A percentile compares a stretch with the other conserved stretches of the same genome.
These are phyloP conservation scores for Spinibarbus caldwelli DNA, from an alignment of 2,797 vertebrate genomes.

Conservation along the genomic window DNA sequence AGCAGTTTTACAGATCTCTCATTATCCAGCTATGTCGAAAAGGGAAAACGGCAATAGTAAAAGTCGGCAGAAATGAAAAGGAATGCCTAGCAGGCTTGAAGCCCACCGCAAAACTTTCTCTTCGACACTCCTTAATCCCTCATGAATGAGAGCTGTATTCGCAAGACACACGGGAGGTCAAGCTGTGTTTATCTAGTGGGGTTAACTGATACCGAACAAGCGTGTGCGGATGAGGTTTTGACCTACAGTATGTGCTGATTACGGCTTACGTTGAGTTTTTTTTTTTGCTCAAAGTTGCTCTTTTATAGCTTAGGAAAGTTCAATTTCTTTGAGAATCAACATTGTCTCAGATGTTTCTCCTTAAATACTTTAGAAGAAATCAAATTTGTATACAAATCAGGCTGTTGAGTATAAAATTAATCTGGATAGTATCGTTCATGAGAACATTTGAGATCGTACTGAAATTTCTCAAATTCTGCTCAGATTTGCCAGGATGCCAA, in stretches of 20 bases:
- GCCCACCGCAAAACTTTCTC: slow-evolving; percentile 55
- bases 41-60: slow-evolving; percentile 74
- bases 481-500: neutral
- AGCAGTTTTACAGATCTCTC: slow-evolving; percentile 84
- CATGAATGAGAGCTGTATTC: slow-evolving; percentile 38
- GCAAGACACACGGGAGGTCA: slow-evolving; percentile 57
- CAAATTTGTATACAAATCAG: neutral
- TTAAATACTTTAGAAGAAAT: neutral
- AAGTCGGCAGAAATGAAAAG: slow-evolving; percentile 53
- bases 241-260: slow-evolving; percentile 1
- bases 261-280: neutral
- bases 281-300: neutral
- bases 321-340: neutral
- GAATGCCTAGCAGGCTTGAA: slow-evolving; percentile 51
- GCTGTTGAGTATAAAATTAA: neutral
- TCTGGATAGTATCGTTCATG: neutral
- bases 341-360: neutral
- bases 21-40: slow-evolving; percentile 86
- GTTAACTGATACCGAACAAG: slow-evolving; percentile 24
- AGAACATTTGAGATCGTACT: too few species aligned
- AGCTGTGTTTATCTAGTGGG: slow-evolving; percentile 40
- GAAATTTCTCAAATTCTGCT: neutral
- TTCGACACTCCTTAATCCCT: slow-evolving; percentile 39
- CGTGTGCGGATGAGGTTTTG: slow-evolving; percentile 7
- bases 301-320: neutral